These are phyloP conservation scores for Neolamprologus longior DNA, from an alignment of 2,113 vertebrate genomes.

Conservation along the genomic window DNA sequence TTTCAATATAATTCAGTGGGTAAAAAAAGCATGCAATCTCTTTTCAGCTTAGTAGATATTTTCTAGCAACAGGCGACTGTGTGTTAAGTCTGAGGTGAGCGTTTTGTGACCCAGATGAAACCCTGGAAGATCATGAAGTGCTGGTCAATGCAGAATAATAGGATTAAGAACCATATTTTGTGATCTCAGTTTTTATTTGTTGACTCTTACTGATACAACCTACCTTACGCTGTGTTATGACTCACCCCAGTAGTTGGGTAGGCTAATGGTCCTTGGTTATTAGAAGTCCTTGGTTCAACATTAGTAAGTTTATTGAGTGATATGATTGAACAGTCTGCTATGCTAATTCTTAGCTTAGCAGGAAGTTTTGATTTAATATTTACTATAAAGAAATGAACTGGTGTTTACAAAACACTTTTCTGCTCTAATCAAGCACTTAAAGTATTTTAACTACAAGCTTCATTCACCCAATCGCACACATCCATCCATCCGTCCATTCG, in stretches of 20 bases:
- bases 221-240: not conserved
- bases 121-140: not conserved
- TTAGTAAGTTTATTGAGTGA: not conserved
- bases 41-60: not conserved
- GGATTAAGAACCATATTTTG: not conserved
- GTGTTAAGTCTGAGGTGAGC: not conserved
- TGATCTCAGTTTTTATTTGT: not conserved
- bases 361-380: not conserved
- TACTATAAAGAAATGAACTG: not conserved
- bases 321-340: not conserved
- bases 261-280: too few species aligned
- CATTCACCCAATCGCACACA: not conserved
- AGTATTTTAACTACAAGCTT: not conserved
- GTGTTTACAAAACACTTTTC: not conserved
- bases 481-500: rapidly evolving
- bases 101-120: not conserved
- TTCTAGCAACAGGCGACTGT: not conserved
- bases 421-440: not conserved
- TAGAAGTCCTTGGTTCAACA: not conserved
- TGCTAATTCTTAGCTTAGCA: not conserved
- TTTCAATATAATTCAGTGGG: not conserved
- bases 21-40: not conserved
- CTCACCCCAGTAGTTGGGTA: not conserved
- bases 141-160: not conserved
- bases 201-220: not conserved